Evolutionary conservation across 2,888 invertebrate genomes (phyloP).

Genomic region (Zeuzera pyrina): DNA sequence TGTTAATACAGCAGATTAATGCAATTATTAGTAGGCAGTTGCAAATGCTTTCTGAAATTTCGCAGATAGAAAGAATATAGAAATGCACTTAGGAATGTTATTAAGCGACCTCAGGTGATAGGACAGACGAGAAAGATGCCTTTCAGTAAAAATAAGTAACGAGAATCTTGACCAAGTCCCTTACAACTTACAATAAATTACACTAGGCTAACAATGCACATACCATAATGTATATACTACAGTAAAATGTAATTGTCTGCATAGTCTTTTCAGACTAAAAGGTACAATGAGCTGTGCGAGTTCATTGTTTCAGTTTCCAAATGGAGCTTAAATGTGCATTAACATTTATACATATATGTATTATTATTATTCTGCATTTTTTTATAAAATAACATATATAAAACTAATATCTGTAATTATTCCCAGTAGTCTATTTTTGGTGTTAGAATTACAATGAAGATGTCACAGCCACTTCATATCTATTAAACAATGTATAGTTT

Average conservation of each 20-base stretch:
- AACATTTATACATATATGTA: neutral
- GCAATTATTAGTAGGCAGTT: too few species aligned
- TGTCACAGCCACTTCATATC: slow-evolving; percentile 64
- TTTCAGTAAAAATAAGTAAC: slow-evolving; percentile 36
- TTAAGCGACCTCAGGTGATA: slow-evolving; percentile 55
- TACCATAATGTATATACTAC: slow-evolving; percentile 33
- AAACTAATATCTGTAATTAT: neutral
- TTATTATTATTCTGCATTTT: too few species aligned
- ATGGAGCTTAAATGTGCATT: neutral
- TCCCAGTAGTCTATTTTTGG: slow-evolving; percentile 41
- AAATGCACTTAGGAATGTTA: slow-evolving; percentile 59
- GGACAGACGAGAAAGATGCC: slow-evolving; percentile 41
- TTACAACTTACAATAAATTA: slow-evolving; percentile 66
- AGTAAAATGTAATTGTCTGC: slow-evolving; percentile 50
- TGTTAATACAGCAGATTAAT: too few species aligned
- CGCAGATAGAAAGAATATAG: slow-evolving; percentile 29
- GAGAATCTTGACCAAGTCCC: slow-evolving; percentile 48
- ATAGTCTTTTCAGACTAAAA: slow-evolving; percentile 51
- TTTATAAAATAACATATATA: neutral
- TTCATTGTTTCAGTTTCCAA: slow-evolving; percentile 16
- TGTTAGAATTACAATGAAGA: slow-evolving; percentile 43
- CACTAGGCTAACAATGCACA: slow-evolving; percentile 64
- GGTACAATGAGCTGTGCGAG: slow-evolving; percentile 65
- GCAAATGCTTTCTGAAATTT: too few species aligned
- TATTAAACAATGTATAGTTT: too few species aligned